Evolutionary conservation across 2,113 vertebrate genomes (phyloP).

Genomic region (Epinephelus moara): DNA sequence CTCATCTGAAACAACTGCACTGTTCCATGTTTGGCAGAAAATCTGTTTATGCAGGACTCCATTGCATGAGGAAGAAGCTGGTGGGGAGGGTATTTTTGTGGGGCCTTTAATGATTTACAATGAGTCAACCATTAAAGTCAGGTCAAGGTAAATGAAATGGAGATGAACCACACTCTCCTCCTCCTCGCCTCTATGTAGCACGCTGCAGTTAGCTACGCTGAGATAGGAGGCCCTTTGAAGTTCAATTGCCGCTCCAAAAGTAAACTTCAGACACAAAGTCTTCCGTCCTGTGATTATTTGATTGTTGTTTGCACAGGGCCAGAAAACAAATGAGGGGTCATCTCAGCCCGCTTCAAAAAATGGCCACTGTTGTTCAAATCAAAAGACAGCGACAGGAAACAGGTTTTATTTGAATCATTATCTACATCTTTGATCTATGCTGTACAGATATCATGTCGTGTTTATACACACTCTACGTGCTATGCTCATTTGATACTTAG

Average conservation of each 20-base stretch:
- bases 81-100: neutral
- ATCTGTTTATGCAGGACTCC: neutral
- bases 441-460: conserved; percentile 49
- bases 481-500: conserved; percentile 21
- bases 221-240: conserved; percentile 77
- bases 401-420: conserved; percentile 66
- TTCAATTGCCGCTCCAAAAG: conserved; percentile 74
- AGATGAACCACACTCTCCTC: conserved; percentile 26
- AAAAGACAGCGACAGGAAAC: conserved; percentile 68
- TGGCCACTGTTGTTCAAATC: conserved; percentile 42
- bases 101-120: neutral
- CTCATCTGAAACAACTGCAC: too few relatives aligned
- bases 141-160: neutral
- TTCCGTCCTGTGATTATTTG: conserved; percentile 84
- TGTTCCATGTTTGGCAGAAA: neutral
- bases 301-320: conserved; percentile 78
- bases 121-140: neutral
- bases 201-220: neutral
- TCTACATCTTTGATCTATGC: conserved; percentile 64
- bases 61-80: neutral
- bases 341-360: conserved; percentile 60
- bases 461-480: conserved; percentile 35
- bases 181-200: conserved; percentile 3
- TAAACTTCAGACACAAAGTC: conserved; percentile 81
- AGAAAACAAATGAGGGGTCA: conserved; percentile 77